These are phyloP conservation scores for Drosophila varians DNA, from an alignment of 1,140 invertebrate species.

Conservation along the genomic window DNA sequence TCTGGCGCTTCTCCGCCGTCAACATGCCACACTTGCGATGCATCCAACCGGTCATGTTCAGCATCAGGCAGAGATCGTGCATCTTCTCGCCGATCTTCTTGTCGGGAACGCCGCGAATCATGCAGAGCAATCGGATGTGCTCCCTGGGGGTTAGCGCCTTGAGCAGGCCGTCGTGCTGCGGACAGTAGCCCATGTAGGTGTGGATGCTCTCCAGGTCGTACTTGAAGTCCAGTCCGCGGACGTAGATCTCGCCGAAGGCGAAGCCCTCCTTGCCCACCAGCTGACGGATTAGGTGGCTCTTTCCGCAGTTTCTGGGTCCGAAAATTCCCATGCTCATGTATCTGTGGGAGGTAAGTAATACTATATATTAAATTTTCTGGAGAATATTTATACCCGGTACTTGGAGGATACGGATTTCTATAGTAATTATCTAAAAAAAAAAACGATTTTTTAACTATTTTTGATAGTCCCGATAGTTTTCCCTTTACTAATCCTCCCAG, in stretches of 20 bases:
- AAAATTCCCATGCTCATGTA: slow-evolving; percentile 72
- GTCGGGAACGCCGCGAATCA: slow-evolving; percentile 67
- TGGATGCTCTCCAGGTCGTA: slow-evolving; percentile 56
- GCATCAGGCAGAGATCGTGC: slow-evolving; percentile 58
- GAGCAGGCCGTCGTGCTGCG: slow-evolving; percentile 55
- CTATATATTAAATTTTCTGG: neutral
- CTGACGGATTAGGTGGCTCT: slow-evolving; percentile 63
- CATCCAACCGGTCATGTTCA: slow-evolving; percentile 72
- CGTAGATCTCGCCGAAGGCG: slow-evolving; percentile 74
- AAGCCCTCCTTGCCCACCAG: slow-evolving; percentile 68
- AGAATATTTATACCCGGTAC: neutral
- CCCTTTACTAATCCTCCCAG: too few species aligned
- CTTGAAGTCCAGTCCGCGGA: slow-evolving; percentile 66
- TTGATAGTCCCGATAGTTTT: too few species aligned
- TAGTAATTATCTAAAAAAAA: too few species aligned
- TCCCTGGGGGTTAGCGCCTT: slow-evolving; percentile 56
- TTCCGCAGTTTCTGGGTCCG: slow-evolving; percentile 57
- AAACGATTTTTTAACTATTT: too few species aligned
- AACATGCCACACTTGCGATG: slow-evolving; percentile 49
- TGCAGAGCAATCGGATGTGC: slow-evolving; percentile 64
- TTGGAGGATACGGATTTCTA: too few species aligned
- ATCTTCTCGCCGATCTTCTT: slow-evolving; percentile 60
- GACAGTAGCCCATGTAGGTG: slow-evolving; percentile 64
- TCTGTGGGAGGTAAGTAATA: slow-evolving; percentile 13
- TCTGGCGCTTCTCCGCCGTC: slow-evolving; percentile 57